Percentiles rank a stretch among this genome's conserved stretches.
phyloP scores from a whole-genome alignment of 1,140 invertebrate genomes.

The Papilio machaon region DNA sequence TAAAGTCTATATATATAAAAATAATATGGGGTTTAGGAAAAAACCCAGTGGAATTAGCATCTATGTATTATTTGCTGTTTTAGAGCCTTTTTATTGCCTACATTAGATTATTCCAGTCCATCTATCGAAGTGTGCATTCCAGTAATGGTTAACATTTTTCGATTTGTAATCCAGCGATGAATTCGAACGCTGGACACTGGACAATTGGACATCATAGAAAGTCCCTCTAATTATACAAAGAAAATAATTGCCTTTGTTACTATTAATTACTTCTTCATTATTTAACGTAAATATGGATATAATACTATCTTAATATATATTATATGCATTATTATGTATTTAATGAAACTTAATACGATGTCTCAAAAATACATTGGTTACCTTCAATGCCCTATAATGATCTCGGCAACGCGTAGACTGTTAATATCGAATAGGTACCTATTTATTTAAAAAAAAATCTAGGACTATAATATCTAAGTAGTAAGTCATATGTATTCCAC shows the following conservation, averaged over 20 bases:
- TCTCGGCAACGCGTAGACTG: constrained; percentile 33
- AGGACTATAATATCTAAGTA: neutral
- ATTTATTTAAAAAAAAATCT: neutral
- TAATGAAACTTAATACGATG: neutral
- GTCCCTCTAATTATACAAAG: neutral
- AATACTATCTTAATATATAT: neutral
- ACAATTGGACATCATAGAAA: neutral
- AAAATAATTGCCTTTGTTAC: neutral
- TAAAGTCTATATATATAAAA: neutral
- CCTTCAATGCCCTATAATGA: constrained; percentile 23
- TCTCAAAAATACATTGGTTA: neutral
- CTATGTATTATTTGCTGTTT: neutral
- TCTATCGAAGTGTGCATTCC: too few relatives aligned
- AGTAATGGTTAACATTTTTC: too few relatives aligned
- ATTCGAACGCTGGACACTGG: too few relatives aligned
- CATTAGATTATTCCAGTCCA: too few relatives aligned
- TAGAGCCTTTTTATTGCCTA: neutral
- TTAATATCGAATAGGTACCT: constrained; percentile 19
- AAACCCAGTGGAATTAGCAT: neutral
- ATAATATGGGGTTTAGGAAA: neutral
- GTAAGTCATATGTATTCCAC: constrained; percentile 13
- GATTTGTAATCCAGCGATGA: too few relatives aligned
- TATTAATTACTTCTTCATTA: neutral
- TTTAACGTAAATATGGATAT: neutral
- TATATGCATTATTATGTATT: neutral